Evolutionary conservation across 2,113 vertebrate species (phyloP), one percentile per base, ranked within the genome.

Genomic region (Coptodon bakossiorum): DNA sequence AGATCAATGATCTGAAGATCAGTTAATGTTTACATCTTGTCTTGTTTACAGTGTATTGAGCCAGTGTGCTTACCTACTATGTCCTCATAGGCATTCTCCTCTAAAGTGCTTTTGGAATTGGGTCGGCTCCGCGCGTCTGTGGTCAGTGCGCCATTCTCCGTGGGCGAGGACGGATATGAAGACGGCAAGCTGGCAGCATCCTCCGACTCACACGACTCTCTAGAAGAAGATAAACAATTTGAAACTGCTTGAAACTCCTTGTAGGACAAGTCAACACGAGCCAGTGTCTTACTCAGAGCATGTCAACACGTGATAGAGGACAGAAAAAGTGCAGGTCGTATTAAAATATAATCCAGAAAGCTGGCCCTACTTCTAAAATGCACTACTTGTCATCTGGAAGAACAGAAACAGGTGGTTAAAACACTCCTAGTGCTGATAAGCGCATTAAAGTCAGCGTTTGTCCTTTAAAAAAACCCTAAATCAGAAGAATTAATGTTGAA

Each of bases 51-150:
- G 10, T 78, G 73, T 78, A 78, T 10, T 52, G 45, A 78, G 73
- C 45, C 73, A 78, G 73, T 10, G n/a, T 90, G 79, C 98, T 98
- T 97, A 99, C 99, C 98, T 93, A 98, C 97, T 84, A 99, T 99
- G 90, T 99, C 99, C 96, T 99, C 99, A 88, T 99, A 99, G 88
- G 98, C 96, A 88, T 99, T 99, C 93, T 99, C 99, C 97, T 99
- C 98, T 96, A 98, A 98, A 97, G 98, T 98, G 98, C 97, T 98
- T 97, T 99, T 99, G 86, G 97, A 98, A 96, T 95, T 96, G 95
- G 97, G 97, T 84, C 97, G 97, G 87, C 94, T 97, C 93, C 96
- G 97, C 86, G 89, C 95, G 86, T 97, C 97, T 78, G 89, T 83
- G 86, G 94, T 92, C 66, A 91, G 73, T 3, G 97, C 98, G 95